Evolutionary conservation across 2,797 vertebrate species (phyloP).

Genomic region (Prionace glauca): DNA sequence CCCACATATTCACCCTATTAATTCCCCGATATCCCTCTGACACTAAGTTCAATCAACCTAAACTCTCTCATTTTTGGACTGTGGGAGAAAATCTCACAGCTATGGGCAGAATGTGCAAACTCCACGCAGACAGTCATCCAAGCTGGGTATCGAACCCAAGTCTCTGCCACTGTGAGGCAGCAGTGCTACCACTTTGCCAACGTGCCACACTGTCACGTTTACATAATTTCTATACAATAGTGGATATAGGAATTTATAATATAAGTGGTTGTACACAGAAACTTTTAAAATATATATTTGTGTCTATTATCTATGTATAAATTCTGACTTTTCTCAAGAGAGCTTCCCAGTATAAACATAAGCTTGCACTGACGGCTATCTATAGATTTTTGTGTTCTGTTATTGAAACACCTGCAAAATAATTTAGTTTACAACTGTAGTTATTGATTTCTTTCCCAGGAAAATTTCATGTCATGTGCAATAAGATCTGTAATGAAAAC

Average conservation of each 20-base stretch:
- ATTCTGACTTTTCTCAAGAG: neutral
- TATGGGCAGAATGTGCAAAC: too few species aligned
- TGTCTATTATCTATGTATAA: neutral
- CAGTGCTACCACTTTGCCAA: too few species aligned
- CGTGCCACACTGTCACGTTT: neutral
- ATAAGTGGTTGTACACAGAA: neutral
- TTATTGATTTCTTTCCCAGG: neutral
- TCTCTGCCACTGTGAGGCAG: too few species aligned
- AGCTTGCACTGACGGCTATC: neutral
- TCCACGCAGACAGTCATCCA: too few species aligned
- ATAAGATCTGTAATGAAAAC: neutral
- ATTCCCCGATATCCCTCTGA: too few species aligned
- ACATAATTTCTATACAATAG: neutral
- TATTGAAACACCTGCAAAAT: constrained; percentile 20
- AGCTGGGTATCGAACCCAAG: too few species aligned
- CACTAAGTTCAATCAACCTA: too few species aligned
- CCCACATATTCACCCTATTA: too few species aligned
- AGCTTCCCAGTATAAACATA: constrained; percentile 4
- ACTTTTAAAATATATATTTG: neutral
- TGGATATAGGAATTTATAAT: neutral
- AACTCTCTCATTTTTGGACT: too few species aligned
- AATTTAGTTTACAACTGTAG: neutral
- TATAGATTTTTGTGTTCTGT: constrained; percentile 20
- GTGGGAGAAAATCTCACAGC: too few species aligned
- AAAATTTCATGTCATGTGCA: neutral